phyloP scores from a whole-genome alignment of 2,888 invertebrate genomes.

The Meiosimyza platycephala region DNA sequence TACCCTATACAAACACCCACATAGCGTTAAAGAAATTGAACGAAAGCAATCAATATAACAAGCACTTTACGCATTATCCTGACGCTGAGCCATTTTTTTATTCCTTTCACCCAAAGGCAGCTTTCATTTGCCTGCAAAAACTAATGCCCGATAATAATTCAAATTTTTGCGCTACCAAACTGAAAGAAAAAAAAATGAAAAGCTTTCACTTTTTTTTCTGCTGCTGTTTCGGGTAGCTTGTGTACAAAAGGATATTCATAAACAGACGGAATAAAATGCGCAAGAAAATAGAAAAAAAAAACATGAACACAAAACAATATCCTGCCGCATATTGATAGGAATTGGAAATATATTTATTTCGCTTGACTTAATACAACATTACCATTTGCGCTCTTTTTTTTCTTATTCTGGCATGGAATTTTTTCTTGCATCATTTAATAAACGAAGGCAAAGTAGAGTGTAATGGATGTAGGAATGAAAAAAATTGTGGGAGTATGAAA shows the following conservation, averaged over 20 bases:
- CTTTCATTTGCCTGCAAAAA: neutral
- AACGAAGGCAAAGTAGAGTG: conserved; percentile 21
- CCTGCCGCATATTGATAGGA: conserved; percentile 27
- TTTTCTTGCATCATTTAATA: conserved; percentile 45
- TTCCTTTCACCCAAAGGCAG: neutral
- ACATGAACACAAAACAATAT: conserved; percentile 21
- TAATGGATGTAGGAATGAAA: conserved; percentile 1
- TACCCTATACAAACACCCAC: too few species aligned
- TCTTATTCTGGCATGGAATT: neutral
- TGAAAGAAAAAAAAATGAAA: neutral
- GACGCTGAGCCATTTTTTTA: neutral
- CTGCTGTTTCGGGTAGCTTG: too few species aligned
- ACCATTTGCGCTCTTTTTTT: neutral
- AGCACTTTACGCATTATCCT: conserved; percentile 5
- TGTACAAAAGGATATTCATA: too few species aligned
- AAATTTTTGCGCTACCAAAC: conserved; percentile 4
- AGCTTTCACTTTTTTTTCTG: neutral
- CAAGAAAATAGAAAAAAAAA: neutral
- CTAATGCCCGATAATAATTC: conserved; percentile 18
- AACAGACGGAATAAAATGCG: neutral
- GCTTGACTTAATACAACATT: conserved; percentile 41
- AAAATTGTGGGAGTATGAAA: neutral
- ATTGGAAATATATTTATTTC: conserved; percentile 39
- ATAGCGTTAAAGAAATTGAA: neutral
- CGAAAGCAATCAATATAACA: conserved; percentile 23